Conservation (phyloP, 2,888 invertebrate genomes). For the Acanthosoma haemorrhoidale region DNA sequence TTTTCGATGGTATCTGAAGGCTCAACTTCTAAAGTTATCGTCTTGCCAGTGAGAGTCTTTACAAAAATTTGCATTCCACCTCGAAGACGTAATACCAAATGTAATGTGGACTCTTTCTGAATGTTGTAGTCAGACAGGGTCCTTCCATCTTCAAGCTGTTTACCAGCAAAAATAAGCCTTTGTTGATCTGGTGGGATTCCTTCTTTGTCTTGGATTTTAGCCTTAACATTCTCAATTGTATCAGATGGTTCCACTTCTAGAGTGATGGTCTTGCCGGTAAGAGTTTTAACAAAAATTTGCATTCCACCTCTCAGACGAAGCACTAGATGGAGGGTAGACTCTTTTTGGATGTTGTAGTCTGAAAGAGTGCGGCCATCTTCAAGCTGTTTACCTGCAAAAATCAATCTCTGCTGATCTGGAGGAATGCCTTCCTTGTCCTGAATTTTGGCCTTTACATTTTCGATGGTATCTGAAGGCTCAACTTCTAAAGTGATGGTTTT, state of each 20-base stretch:
- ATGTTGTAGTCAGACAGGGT: conserved; percentile 57
- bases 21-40: conserved; percentile 52
- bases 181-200: conserved; percentile 80
- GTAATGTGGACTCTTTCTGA: conserved; percentile 88
- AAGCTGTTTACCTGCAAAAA: conserved; percentile 57
- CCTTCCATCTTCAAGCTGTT: conserved; percentile 53
- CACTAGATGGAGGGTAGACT: conserved; percentile 55
- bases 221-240: conserved; percentile 46
- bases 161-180: conserved; percentile 88
- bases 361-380: conserved; percentile 55
- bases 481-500: conserved; percentile 50
- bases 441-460: conserved; percentile 59
- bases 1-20: conserved; percentile 56
- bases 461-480: conserved; percentile 59
- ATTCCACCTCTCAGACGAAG: conserved; percentile 54
- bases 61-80: conserved; percentile 91
- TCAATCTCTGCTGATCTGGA: conserved; percentile 56
- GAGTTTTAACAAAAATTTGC: conserved; percentile 55
- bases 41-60: conserved; percentile 51
- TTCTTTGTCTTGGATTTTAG: conserved; percentile 32
- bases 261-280: conserved; percentile 51
- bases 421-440: conserved; percentile 56
- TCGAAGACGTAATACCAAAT: conserved; percentile 78
- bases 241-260: conserved; percentile 51
- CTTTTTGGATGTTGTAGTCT: conserved; percentile 59